These are phyloP conservation scores for Yponomeuta cagnagella DNA, from an alignment of 2,888 invertebrate species.

Conservation along the genomic window DNA sequence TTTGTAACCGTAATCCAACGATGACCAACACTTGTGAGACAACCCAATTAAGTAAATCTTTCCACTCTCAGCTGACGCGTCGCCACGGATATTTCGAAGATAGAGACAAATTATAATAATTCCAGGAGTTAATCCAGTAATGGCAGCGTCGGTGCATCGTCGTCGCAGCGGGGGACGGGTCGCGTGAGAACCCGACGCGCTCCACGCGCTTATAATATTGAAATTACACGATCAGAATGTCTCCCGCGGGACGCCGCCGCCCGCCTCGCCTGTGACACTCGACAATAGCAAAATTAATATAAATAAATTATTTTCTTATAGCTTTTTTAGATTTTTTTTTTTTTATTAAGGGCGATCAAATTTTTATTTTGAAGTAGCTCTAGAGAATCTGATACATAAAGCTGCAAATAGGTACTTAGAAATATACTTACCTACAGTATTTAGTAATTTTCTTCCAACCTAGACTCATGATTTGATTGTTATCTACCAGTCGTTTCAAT, in stretches of 20 bases:
- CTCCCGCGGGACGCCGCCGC: slow-evolving; percentile 42
- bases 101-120: neutral
- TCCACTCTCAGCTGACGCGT: too few species aligned
- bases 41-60: too few species aligned
- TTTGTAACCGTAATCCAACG: too few species aligned
- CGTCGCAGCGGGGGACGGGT: slow-evolving; percentile 30
- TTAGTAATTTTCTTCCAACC: too few species aligned
- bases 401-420: too few species aligned
- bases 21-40: too few species aligned
- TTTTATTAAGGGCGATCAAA: neutral
- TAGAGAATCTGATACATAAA: neutral
- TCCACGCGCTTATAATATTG: slow-evolving; percentile 53
- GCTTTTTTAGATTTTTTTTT: neutral
- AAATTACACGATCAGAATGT: slow-evolving; percentile 38
- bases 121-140: neutral
- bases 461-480: too few species aligned
- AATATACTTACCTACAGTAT: too few species aligned
- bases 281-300: slow-evolving; percentile 7
- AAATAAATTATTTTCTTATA: slow-evolving; percentile 3
- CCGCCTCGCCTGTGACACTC: slow-evolving; percentile 29
- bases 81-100: neutral
- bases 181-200: slow-evolving; percentile 59
- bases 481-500: too few species aligned
- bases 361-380: neutral
- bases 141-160: neutral